These are phyloP conservation scores for Elmis aenea DNA, from an alignment of 2,888 invertebrate species.

Conservation along the genomic window DNA sequence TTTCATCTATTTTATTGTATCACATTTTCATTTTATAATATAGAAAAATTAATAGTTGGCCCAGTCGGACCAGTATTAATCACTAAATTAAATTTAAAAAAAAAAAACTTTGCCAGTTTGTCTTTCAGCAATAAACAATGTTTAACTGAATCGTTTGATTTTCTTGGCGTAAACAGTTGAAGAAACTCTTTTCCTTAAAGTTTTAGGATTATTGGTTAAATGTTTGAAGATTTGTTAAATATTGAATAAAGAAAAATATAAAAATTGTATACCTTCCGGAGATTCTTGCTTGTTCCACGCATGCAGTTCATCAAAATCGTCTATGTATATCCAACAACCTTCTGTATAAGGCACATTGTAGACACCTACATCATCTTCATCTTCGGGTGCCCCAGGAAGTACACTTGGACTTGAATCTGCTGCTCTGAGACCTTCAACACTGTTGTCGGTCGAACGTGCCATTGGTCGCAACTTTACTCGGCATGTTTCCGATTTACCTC, in stretches of 20 bases:
- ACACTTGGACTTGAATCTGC: slow-evolving; percentile 66
- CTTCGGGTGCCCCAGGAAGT: slow-evolving; percentile 47
- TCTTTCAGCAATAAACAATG: too few relatives aligned
- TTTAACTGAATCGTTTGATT: too few relatives aligned
- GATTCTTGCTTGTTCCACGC: slow-evolving; percentile 57
- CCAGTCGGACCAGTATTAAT: too few relatives aligned
- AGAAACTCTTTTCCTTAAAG: too few relatives aligned
- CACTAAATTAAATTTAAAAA: too few relatives aligned
- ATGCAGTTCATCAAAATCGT: slow-evolving; percentile 63
- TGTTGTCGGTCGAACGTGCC: slow-evolving; percentile 68
- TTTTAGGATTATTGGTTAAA: too few relatives aligned
- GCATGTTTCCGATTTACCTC: slow-evolving; percentile 58
- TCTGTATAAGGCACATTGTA: slow-evolving; percentile 71
- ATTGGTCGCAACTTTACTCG: slow-evolving; percentile 52
- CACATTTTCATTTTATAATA: too few relatives aligned
- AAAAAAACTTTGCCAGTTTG: too few relatives aligned
- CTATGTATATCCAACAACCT: slow-evolving; percentile 71
- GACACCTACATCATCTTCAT: slow-evolving; percentile 65
- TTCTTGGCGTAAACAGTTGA: too few relatives aligned
- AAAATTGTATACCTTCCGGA: slow-evolving; percentile 17
- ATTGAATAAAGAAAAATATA: neutral
- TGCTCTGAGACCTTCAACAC: slow-evolving; percentile 59
- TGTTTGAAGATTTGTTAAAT: too few relatives aligned
- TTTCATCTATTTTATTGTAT: too few relatives aligned
- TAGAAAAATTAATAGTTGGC: too few relatives aligned